These are phyloP conservation scores for Anguilla marmorata DNA, from an alignment of 2,797 vertebrate species.

Conservation along the genomic window DNA sequence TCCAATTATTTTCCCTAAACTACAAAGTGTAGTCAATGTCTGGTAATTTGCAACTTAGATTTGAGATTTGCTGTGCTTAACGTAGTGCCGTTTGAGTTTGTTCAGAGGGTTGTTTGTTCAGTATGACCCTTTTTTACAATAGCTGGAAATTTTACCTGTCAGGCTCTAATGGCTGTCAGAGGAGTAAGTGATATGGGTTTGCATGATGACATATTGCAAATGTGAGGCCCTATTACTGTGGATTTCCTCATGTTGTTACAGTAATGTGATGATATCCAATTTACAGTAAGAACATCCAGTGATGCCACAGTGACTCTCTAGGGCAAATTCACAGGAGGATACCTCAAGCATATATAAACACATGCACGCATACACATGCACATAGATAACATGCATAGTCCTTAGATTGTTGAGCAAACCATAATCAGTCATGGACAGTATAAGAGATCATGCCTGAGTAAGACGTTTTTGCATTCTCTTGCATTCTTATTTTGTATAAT, in stretches of 20 bases:
- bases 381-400: not conserved
- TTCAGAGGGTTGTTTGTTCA: not conserved
- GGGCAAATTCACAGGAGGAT: not conserved
- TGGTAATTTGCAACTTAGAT: not conserved
- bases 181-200: no score
- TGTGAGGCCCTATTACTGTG: no score
- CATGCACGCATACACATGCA: not conserved
- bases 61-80: not conserved
- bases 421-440: not conserved
- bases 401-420: not conserved
- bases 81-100: not conserved
- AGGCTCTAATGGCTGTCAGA: no score
- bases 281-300: not conserved
- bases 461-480: no score
- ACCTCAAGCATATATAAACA: not conserved
- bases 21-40: not conserved
- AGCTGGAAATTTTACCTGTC: no score
- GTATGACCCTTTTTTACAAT: no score
- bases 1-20: not conserved
- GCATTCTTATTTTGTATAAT: no score
- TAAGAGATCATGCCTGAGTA: not conserved
- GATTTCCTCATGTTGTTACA: not conserved
- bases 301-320: not conserved
- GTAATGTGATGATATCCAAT: not conserved
- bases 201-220: no score